A percentile compares a stretch with the other conserved stretches of the same genome.
Conservation (phyloP, 2,113 vertebrate genomes). For the Isurus oxyrinchus region DNA sequence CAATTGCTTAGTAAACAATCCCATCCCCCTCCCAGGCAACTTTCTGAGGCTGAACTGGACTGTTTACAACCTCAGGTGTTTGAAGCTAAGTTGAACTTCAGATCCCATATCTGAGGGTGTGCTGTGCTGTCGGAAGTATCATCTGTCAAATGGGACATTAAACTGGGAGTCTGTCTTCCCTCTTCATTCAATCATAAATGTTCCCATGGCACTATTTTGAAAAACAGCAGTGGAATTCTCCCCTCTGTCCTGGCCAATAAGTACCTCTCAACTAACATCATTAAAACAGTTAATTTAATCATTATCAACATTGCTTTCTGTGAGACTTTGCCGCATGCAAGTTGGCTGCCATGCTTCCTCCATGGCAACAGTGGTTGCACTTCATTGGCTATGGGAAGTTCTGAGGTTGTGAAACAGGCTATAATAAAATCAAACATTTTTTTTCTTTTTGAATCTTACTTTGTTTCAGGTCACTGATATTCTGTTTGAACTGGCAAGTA, state of each 20-base stretch:
- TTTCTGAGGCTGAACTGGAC: too few relatives aligned
- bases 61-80: too few relatives aligned
- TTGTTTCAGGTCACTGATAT: neutral
- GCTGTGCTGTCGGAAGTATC: neutral
- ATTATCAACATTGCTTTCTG: neutral
- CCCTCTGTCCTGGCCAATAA: neutral
- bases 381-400: neutral
- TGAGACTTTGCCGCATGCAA: neutral
- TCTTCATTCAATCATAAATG: neutral
- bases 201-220: neutral
- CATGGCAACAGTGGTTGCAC: neutral
- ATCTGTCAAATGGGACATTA: neutral
- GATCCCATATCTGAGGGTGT: neutral
- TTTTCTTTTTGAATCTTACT: neutral
- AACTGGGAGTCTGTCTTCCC: neutral
- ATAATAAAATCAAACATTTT: neutral
- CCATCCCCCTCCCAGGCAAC: too few relatives aligned
- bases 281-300: too few relatives aligned
- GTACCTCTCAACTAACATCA: neutral
- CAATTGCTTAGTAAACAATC: too few relatives aligned
- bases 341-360: neutral
- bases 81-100: neutral
- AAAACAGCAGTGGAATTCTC: neutral
- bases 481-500: slow-evolving; percentile 1
- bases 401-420: neutral